These are phyloP conservation scores for Isurus oxyrinchus DNA, from an alignment of 2,113 vertebrate species.

Conservation along the genomic window DNA sequence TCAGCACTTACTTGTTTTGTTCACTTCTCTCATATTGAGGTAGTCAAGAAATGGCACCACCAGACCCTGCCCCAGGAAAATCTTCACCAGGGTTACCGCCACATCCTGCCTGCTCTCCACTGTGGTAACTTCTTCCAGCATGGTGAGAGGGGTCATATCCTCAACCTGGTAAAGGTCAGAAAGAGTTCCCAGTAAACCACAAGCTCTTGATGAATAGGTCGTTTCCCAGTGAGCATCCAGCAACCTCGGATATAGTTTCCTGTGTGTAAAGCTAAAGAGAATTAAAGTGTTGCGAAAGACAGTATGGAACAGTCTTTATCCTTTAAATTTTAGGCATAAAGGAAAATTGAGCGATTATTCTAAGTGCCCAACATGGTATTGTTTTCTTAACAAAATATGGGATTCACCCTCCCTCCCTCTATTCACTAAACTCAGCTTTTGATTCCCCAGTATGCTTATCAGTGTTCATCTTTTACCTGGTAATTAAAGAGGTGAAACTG, in stretches of 20 bases:
- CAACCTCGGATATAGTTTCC: neutral
- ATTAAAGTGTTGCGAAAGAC: neutral
- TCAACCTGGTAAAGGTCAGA: slow-evolving; percentile 53
- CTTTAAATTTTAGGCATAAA: neutral
- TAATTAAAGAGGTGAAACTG: neutral
- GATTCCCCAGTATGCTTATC: neutral
- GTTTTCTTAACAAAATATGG: neutral
- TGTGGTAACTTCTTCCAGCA: slow-evolving; percentile 75
- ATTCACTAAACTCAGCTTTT: neutral
- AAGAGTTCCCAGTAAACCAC: neutral
- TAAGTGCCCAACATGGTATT: neutral
- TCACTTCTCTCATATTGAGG: slow-evolving; percentile 70
- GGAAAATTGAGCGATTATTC: neutral
- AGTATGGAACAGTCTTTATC: neutral
- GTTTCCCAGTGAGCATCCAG: neutral
- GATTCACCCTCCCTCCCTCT: neutral
- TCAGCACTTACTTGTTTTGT: slow-evolving; percentile 71
- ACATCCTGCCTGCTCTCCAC: slow-evolving; percentile 80
- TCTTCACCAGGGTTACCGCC: slow-evolving; percentile 80
- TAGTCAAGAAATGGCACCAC: slow-evolving; percentile 76
- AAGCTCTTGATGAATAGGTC: neutral
- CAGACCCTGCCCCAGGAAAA: slow-evolving; percentile 76
- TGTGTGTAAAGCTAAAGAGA: neutral
- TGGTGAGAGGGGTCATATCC: slow-evolving; percentile 58
- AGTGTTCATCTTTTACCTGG: neutral